phyloP scores from a whole-genome alignment of 2,888 invertebrate genomes.

The Luperina nickerlii region DNA sequence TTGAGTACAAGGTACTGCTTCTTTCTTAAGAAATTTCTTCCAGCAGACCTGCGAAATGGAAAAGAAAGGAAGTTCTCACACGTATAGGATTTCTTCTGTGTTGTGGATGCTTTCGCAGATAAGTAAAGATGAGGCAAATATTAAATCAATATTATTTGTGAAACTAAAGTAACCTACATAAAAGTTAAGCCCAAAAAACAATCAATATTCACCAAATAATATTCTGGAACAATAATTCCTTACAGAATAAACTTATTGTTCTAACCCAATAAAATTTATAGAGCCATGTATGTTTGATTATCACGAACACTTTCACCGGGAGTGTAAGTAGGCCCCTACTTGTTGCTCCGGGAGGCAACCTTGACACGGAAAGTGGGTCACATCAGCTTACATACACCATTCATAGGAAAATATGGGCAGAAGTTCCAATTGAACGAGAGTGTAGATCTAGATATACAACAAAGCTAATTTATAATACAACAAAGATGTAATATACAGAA shows the following conservation, averaged over 20 bases:
- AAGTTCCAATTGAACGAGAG: conserved; percentile 8
- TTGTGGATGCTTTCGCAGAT: not conserved
- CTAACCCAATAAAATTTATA: conserved; percentile 39
- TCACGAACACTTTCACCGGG: conserved; percentile 40
- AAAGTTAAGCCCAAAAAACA: not conserved
- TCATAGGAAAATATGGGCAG: conserved; percentile 20
- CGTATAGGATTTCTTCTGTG: not conserved
- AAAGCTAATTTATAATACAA: not conserved
- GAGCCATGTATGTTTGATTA: conserved; percentile 48
- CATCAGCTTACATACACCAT: conserved; percentile 20
- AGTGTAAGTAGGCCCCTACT: conserved; percentile 42
- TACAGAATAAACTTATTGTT: conserved; percentile 32
- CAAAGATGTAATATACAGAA: not conserved
- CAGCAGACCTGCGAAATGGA: not conserved
- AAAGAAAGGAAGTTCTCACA: not conserved
- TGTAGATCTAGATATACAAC: not conserved
- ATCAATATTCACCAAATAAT: conserved; percentile 12
- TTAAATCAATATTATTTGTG: not conserved
- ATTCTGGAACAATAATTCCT: not conserved
- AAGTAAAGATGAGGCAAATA: not conserved
- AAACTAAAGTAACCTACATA: not conserved
- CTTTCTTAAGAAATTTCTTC: not conserved
- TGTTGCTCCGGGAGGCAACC: conserved; percentile 62
- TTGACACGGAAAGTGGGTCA: conserved; percentile 64
- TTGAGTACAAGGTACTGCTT: not conserved